Conservation (phyloP, 2,113 vertebrate species). For the Cephalopterus ornatus region DNA sequence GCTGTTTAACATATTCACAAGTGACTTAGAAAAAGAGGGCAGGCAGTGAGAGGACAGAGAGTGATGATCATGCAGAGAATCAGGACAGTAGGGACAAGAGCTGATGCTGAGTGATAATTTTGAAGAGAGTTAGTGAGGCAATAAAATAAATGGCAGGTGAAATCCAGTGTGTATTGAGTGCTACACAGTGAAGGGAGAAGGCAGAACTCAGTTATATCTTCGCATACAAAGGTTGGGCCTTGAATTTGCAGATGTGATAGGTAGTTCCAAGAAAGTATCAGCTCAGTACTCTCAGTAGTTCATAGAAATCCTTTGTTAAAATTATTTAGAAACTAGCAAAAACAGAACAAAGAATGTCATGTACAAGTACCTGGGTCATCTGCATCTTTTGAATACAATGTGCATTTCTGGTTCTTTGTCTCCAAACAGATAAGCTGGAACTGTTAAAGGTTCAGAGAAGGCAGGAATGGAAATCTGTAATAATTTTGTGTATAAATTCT, state of each 20-base stretch:
- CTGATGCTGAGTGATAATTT: background rate
- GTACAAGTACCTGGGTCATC: background rate
- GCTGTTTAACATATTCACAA: background rate
- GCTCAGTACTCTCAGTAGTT: background rate
- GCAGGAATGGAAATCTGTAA: background rate
- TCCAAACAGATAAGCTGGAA: background rate
- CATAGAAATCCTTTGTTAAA: background rate
- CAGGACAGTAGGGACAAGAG: background rate
- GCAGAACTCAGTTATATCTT: background rate
- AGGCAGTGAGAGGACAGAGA: background rate
- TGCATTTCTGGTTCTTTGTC: background rate
- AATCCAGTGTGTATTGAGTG: background rate
- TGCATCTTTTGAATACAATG: background rate
- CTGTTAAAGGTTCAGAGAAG: background rate
- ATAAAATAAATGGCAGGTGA: background rate
- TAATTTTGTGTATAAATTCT: background rate
- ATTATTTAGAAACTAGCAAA: background rate
- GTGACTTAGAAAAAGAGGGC: background rate
- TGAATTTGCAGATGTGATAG: background rate
- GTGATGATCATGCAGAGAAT: background rate
- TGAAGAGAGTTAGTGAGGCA: background rate
- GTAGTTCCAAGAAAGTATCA: background rate
- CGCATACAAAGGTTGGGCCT: background rate
- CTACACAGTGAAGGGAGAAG: background rate
- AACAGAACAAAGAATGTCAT: background rate